Evolutionary conservation across 2,113 vertebrate species (phyloP).

Genomic region (Raphicerus campestris): DNA sequence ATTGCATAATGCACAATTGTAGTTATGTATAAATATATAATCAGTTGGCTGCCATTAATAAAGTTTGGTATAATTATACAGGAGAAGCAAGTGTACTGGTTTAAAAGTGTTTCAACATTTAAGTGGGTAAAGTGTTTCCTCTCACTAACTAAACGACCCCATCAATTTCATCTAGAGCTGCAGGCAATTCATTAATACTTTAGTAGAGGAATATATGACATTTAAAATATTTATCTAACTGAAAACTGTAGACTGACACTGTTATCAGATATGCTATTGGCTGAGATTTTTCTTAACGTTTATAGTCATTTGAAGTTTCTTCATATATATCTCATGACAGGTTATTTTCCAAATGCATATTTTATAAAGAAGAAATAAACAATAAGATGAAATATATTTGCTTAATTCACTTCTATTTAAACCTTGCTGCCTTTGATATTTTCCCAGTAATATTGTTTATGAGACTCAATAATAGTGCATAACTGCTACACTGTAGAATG

Average conservation of each 20-base stretch:
- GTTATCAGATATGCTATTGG: neutral
- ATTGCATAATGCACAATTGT: neutral
- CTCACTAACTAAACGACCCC: neutral
- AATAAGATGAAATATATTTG: neutral
- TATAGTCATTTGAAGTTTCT: neutral
- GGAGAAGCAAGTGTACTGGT: neutral
- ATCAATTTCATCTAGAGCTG: neutral
- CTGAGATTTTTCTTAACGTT: neutral
- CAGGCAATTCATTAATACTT: constrained; percentile 23
- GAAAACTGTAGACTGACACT: neutral
- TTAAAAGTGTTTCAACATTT: neutral
- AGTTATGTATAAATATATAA: neutral
- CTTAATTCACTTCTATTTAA: neutral
- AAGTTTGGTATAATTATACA: neutral
- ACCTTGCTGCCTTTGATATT: neutral
- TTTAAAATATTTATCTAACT: constrained; percentile 39
- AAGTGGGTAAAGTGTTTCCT: neutral
- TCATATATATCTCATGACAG: neutral
- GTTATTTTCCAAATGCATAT: neutral
- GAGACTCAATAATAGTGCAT: neutral
- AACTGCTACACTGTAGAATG: neutral
- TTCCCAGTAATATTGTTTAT: neutral
- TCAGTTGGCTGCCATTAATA: neutral
- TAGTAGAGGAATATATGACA: neutral
- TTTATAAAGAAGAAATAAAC: neutral